These are phyloP conservation scores for Amorpha juglandis DNA, from an alignment of 2,888 invertebrate species.

Conservation along the genomic window DNA sequence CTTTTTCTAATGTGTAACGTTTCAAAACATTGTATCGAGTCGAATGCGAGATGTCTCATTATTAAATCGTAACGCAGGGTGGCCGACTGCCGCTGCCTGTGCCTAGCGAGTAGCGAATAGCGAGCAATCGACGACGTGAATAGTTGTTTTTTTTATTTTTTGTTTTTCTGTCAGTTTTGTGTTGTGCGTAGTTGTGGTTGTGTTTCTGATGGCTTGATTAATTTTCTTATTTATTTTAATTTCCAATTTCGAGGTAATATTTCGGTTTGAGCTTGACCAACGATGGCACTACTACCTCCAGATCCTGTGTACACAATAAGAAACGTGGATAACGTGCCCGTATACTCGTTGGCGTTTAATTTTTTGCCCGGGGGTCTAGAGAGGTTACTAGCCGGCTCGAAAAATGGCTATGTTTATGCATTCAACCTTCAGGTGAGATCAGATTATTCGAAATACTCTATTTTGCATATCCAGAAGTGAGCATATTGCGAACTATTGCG, in stretches of 20 bases:
- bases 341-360: slow-evolving; percentile 89
- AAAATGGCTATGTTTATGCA: slow-evolving; percentile 89
- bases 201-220: slow-evolving; percentile 83
- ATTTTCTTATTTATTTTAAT: slow-evolving; percentile 75
- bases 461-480: slow-evolving; percentile 48
- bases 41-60: no score
- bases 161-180: slow-evolving; percentile 83
- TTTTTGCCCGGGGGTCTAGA: slow-evolving; percentile 84
- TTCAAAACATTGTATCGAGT: no score
- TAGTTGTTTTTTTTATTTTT: slow-evolving; percentile 44
- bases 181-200: slow-evolving; percentile 82
- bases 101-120: neutral
- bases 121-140: neutral
- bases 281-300: slow-evolving; percentile 90
- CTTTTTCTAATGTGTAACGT: no score
- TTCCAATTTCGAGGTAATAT: slow-evolving; percentile 70
- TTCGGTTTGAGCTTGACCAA: slow-evolving; percentile 80
- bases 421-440: slow-evolving; percentile 90
- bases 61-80: no score
- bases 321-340: slow-evolving; percentile 87
- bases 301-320: slow-evolving; percentile 90
- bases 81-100: neutral
- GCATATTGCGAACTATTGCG: slow-evolving; percentile 39
- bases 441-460: slow-evolving; percentile 56
- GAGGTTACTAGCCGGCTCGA: slow-evolving; percentile 89